Evolutionary conservation across 37 sponge, comb jelly and placozoan species (phyloP), one percentile per base, ranked within the genome.

Genomic region (Axinella damicornis): DNA sequence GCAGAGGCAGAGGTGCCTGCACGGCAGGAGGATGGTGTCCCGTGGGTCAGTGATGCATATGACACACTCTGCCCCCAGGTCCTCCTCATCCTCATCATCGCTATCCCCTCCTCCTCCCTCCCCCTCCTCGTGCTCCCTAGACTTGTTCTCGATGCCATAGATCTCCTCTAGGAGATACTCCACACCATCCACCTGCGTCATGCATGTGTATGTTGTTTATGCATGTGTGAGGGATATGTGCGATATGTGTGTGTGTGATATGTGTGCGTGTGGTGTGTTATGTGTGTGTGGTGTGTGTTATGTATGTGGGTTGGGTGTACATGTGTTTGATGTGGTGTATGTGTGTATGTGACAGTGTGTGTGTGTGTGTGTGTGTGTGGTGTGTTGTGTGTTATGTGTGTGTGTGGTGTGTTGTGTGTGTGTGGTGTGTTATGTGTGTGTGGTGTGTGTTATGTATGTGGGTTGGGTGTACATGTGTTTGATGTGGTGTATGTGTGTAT

Each of bases 131-230:
- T n/a, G 24, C 53, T 79, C 81, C 58, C 56, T 56, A 36, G 57
- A 69, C 76, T 96, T 96, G 73, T 92, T 91, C 84, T 96, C 97
- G 40, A 96, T 70, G 15, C 97, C 94, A 83, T 96, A 96, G 18
- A 96, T 81, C 73, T 96, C 97, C 55, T 96, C 94, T n/a, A 96
- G 82, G 0, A 96, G 61, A 38, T 88, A 83, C 81, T 80, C 85
- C 38, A 90, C 32, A 22, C 89, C 87, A 53, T 93, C 91, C 66
- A 87, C 66, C 84, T 75, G 34, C n/a, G n/a, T n/a, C n/a, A n/a
- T n/a, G 61, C 2, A 22, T 9, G 61, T 25, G 61, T 20, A 35
- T 37, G 28, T 37, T 6, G 35, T 30, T 37, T 5, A 35, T 37
- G 70, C 17, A 40, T 39, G 74, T 24, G 55, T n/a, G 28, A 21